Base-by-base conservation (phyloP, 2,797 vertebrate genomes). In the Neosalanx taihuensis region DNA sequence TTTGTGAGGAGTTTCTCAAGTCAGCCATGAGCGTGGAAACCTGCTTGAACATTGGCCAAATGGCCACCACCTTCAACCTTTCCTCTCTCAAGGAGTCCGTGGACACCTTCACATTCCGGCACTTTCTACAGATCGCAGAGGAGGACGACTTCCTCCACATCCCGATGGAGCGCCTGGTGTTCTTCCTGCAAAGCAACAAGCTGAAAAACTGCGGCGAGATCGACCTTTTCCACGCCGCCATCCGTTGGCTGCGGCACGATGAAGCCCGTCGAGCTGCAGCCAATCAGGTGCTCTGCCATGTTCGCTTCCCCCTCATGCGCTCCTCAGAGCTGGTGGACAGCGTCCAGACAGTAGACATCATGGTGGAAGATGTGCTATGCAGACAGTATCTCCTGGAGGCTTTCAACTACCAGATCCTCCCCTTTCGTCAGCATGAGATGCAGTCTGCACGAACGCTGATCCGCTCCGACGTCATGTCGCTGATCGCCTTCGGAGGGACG, bases 11-110 rank as follows among this genome's bases (percentile, higher is more conserved):
- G 82, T 99, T 99, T 78, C 93, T 99, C 23, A 99, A 98, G 86
- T 97, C 97, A 0, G 96, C 97, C 31, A 98, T 99, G 96, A 99
- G 96, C 0, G 98, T 99, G 2, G 97, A 99, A 86, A 99, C 97
- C 0, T 99, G 98, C 81, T 89, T 99, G 30, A 94, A 97, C 87
- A 99, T 99, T 0, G 98, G 97, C 60, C 97, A 99, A 85, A 98
- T 99, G 98, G 98, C 98, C 85, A 95, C 96, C 80, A 93, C 96
- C 60, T 99, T 99, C 84, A 98, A 95, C 88, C 90, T 99, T 33
- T 89, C 95, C 5, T 99, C 98, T 7, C 90, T 99, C 29, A 96
- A 96, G 73, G 96, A 97, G 67, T 99, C 97, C 0, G 98, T 99
- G 33, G 97, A 99, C 0, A 76, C 94, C 12, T 99, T 98, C 88